Base-by-base conservation (phyloP, 1,140 invertebrate genomes). In the Diabrotica undecimpunctata region DNA sequence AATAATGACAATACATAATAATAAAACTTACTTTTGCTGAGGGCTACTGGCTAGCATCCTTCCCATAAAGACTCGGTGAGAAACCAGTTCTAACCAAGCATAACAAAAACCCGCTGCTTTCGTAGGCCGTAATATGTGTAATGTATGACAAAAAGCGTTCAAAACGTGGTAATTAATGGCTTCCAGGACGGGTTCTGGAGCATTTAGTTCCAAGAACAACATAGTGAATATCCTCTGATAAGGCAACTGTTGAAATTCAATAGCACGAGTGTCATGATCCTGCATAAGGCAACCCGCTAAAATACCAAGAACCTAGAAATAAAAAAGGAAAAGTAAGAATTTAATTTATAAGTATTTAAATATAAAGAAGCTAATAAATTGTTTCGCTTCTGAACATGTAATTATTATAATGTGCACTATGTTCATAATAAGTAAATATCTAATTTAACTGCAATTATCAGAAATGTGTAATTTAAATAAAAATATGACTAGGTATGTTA, bases 201-300 rank as follows among this genome's bases (percentile, higher is more conserved):
- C 88, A 78, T 96, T 98, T 61, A 99, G 85, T 77, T 99, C 97
- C 54, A 98, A 87, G 79, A 99, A 98, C 1, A 99, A 84, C 87
- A 97, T 97, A 54, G 98, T 94, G 62, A 99, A 94, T 64, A 99
- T 94, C 35, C 98, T 84, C 75, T 99, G 96, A 81, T 99, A 99
- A 0, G 97, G 95, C 61, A 99, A 81, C 78, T 98, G 96, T 74
- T 98, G 95, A 81, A 99, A 99, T 58, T 96, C 94, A 0, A 85
- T 84, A 80, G 90, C 80, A 69, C 89, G 81, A 9, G 84, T 87
- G 66, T 98, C 97, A 72, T 99, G 97, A 78, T 99, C 97, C 79
- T 96, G 93, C 3, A 98, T 81, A 50, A 99, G 80, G 25, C 97
- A 95, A 0, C 95, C 95, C 11, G 96, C 93, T 4, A 99, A 92